Evolutionary conservation across 2,797 vertebrate genomes (phyloP).

Genomic region (Acipenser transmontanus): DNA sequence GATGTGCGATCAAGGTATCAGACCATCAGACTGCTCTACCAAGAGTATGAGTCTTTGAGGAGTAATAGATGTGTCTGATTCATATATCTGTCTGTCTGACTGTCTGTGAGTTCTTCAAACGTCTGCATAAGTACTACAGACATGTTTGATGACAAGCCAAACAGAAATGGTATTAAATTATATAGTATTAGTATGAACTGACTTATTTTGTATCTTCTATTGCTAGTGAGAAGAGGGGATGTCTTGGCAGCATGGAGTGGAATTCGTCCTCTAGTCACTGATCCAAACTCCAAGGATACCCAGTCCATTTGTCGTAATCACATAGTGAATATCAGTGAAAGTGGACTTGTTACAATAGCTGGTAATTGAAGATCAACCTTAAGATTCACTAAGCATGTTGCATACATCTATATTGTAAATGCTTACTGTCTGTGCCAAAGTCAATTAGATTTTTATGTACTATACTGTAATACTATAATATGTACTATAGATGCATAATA

Average conservation of each 20-base stretch:
- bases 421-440: too few relatives aligned
- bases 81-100: conserved; percentile 12
- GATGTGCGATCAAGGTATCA: not conserved
- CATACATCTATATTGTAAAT: not conserved
- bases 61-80: conserved; percentile 8
- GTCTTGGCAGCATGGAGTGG: conserved; percentile 96
- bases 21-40: not conserved
- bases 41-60: conserved; percentile 18
- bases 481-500: too few relatives aligned
- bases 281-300: conserved; percentile 86
- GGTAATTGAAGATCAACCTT: conserved; percentile 54
- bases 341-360: conserved; percentile 87
- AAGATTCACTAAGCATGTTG: not conserved
- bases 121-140: conserved; percentile 4
- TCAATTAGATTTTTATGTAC: too few relatives aligned
- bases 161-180: not conserved
- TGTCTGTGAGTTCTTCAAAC: conserved; percentile 26
- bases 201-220: conserved; percentile 16
- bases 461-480: too few relatives aligned
- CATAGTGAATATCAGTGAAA: conserved; percentile 75
- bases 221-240: conserved; percentile 86
- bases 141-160: not conserved
- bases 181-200: conserved; percentile 14
- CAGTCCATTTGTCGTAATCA: conserved; percentile 93
- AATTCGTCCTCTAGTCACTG: conserved; percentile 87